Evolutionary conservation across 2,797 vertebrate genomes (phyloP), one percentile per base, ranked within the genome.

Genomic region (Calcarius lapponicus): DNA sequence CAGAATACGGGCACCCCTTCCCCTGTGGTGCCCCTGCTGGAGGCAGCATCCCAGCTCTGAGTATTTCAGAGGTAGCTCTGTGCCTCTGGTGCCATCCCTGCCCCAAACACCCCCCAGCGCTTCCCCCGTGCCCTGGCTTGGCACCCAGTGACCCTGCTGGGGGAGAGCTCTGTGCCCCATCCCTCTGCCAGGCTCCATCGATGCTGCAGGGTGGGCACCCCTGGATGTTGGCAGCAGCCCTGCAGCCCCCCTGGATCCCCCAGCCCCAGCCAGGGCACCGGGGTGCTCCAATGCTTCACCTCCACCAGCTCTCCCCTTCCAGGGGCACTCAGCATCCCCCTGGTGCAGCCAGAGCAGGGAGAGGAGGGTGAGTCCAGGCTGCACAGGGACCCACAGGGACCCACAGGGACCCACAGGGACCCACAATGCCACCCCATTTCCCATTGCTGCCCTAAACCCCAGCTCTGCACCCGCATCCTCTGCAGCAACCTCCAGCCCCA

Each of bases 381-480:
- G 38, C 56, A 19, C 38, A 53, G 69, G 40, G 47, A 51, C 45
- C 3, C 12, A 5, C n/a, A 60, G 57, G 28, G 29, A 18, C 43
- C 1, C 7, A 17, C n/a, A 60, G 57, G 28, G 29, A 29, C 43
- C 2, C 6, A 26, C 50, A 38, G 75, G 40, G 31, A 43, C 38
- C 4, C 4, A 4, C 0, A 0, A 4, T 17, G 14, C 9, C n/a
- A 28, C 6, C 62, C 16, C 36, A 47, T 22, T 81, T n/a, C 56
- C 53, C 57, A 38, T 9, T 13, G 50, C 73, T 83, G 51, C 47
- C 72, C 51, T 64, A 34, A 85, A 90, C 7, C 11, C 29, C 2
- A 0, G 18, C 48, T 54, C 43, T 0, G 1, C 32, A 70, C 47
- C 58, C 24, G 28, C 9, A 0, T 16, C 14, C 61, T 15, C 61